These are phyloP conservation scores for Orchestes rusci DNA, from an alignment of 2,888 invertebrate species.

Conservation along the genomic window DNA sequence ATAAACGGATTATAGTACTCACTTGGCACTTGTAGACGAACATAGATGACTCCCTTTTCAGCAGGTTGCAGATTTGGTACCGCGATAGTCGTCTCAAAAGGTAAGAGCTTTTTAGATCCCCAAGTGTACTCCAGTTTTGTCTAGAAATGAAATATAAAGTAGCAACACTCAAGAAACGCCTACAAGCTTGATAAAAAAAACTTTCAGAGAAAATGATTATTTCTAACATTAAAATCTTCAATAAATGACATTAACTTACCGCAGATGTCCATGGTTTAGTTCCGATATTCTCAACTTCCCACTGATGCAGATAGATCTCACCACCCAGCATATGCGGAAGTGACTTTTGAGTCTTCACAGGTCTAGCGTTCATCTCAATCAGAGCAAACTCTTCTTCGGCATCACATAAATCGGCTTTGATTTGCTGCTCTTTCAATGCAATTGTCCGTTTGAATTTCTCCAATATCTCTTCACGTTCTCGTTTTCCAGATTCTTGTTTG, in stretches of 20 bases:
- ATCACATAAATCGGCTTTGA: no score
- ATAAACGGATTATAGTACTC: no score
- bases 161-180: conserved; percentile 10
- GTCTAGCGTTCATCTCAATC: conserved; percentile 29
- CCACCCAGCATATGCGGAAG: conserved; percentile 38
- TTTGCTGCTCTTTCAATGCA: no score
- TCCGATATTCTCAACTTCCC: conserved; percentile 43
- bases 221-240: no score
- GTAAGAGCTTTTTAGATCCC: conserved; percentile 41
- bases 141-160: conserved; percentile 29
- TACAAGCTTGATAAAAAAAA: no score
- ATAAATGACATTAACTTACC: conserved; percentile 26
- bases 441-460: no score
- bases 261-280: conserved; percentile 38
- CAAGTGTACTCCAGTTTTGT: conserved; percentile 43
- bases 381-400: conserved; percentile 2
- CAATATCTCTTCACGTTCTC: conserved; percentile 4
- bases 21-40: conserved; percentile 41
- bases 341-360: conserved; percentile 22
- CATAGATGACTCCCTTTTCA: conserved; percentile 38
- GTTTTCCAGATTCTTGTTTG: neutral
- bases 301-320: conserved; percentile 40
- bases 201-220: no score
- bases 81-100: conserved; percentile 34
- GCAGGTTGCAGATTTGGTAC: conserved; percentile 41